These are phyloP conservation scores for Pterobdella sp. DNA, from an alignment of 2,888 invertebrate species.

Conservation along the genomic window DNA sequence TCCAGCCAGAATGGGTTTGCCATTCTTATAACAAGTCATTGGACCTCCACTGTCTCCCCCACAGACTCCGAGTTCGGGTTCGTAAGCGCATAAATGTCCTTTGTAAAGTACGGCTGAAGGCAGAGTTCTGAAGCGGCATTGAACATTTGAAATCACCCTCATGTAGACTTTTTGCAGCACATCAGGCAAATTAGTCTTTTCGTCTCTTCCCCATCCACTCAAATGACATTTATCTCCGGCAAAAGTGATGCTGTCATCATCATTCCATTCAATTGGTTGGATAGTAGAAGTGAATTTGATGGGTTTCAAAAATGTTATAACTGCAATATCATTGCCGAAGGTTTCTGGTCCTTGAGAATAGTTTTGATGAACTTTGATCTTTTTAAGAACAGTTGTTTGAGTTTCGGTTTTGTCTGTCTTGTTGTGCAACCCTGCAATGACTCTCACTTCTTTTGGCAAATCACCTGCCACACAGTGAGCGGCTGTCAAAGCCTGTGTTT, in stretches of 20 bases:
- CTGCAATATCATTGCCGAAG: constrained; percentile 11
- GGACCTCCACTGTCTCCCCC: constrained; percentile 26
- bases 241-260: background rate
- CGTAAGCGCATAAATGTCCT: constrained; percentile 12
- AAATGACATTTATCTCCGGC: background rate
- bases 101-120: background rate
- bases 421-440: too few species aligned
- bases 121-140: background rate
- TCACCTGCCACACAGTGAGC: too few species aligned
- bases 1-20: constrained; percentile 15
- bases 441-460: too few species aligned
- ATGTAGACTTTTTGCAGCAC: constrained; percentile 15
- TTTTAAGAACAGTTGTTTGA: too few species aligned
- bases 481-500: too few species aligned
- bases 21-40: constrained; percentile 9
- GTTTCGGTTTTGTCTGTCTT: too few species aligned
- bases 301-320: background rate
- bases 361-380: too few species aligned
- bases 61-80: constrained; percentile 8
- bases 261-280: constrained; percentile 8
- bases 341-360: too few species aligned
- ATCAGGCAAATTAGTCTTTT: background rate
- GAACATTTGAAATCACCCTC: background rate
- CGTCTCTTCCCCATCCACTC: constrained; percentile 16
- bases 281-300: background rate